Evolutionary conservation across 2,797 vertebrate genomes (phyloP), one percentile per base, ranked within the genome.

Genomic region (Typhlichthys subterraneus): DNA sequence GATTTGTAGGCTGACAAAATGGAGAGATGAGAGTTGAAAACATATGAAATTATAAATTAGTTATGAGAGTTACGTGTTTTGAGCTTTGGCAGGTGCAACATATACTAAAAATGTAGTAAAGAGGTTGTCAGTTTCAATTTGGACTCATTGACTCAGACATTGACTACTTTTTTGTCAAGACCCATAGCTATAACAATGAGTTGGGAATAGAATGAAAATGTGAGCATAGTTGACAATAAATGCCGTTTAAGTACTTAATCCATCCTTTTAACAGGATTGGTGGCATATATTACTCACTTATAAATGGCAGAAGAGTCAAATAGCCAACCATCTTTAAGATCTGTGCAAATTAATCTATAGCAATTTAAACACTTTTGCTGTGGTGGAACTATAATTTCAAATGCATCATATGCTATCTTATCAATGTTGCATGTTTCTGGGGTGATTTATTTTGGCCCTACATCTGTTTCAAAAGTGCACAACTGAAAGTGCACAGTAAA

Each of bases 161-260:
- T 42, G 63, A 48, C 9, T 51, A 49, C 67, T 73, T 59, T 46
- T 57, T 57, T 57, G 59, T 14, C 68, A 47, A 14, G 58, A 48
- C 66, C 60, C 45, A 59, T 68, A 50, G 48, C 72, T 71, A 47
- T 76, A 65, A 69, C 63, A 75, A 80, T 71, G 61, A 78, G 51
- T 60, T 49, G 61, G 57, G 71, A 19, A 64, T 60, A 73, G 74
- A 75, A 82, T 85, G 82, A 80, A 69, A 85, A 81, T 80, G 76
- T 73, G 82, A 86, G 80, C 81, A 72, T 66, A 65, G 83, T 66
- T n/a, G n/a, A n/a, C n/a, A n/a, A 69, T 76, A 67, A 62, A 65
- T 58, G 75, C 75, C 75, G 70, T 82, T 76, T 77, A 81, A 85
- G 76, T 73, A 62, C 75, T 72, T 85, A 86, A 86, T 87, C 84